phyloP scores from a whole-genome alignment of 2,113 vertebrate species.

The Nipponia nippon region DNA sequence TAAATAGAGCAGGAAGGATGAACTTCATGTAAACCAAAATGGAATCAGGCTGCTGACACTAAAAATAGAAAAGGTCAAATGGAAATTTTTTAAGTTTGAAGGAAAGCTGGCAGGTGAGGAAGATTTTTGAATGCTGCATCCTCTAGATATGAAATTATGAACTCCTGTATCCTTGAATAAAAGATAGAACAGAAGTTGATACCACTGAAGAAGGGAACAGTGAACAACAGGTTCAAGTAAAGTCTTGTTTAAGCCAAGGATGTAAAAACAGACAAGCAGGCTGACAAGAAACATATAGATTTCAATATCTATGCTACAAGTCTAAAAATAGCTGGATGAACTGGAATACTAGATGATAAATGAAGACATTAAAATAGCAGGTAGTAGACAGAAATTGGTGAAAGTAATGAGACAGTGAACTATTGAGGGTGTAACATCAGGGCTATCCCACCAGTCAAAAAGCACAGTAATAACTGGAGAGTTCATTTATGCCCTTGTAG shows the following conservation, averaged over 20 bases:
- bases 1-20: background rate
- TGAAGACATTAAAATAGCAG: background rate
- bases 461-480: background rate
- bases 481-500: background rate
- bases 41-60: background rate
- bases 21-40: constrained; percentile 11
- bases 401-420: background rate
- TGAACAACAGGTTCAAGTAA: background rate
- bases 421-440: background rate
- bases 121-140: background rate
- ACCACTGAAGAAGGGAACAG: background rate
- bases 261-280: background rate
- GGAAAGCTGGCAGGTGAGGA: background rate
- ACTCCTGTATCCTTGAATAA: background rate
- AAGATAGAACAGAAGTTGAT: background rate
- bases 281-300: background rate
- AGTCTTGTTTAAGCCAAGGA: background rate
- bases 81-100: background rate
- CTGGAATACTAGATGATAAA: background rate
- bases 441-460: background rate
- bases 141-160: background rate
- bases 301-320: background rate
- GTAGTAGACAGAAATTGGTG: background rate
- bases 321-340: background rate
- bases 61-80: background rate